A percentile compares a stretch with the other conserved stretches of the same genome.
Evolutionary conservation across 2,888 invertebrate species (phyloP).

Genomic region (Amiota mariae): DNA sequence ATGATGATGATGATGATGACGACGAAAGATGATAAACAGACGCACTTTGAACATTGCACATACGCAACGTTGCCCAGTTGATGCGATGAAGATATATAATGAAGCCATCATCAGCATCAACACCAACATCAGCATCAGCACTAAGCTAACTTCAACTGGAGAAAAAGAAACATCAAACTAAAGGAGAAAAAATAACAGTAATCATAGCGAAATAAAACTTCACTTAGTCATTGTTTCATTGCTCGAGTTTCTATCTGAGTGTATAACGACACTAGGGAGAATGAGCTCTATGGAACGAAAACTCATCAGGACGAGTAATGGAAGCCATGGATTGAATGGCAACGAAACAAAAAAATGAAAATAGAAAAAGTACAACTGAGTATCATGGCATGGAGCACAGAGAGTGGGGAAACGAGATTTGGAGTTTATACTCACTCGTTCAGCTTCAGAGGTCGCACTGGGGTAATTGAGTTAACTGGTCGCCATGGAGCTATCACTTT

Average conservation of each 20-base stretch:
- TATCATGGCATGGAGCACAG: neutral
- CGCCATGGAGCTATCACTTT: conserved; percentile 8
- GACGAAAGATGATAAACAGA: neutral
- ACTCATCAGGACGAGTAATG: no score
- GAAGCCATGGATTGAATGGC: no score
- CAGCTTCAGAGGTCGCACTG: neutral
- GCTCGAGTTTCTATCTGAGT: neutral
- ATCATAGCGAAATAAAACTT: conserved; percentile 19
- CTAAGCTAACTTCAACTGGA: neutral
- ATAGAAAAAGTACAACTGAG: neutral
- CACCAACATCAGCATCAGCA: no score
- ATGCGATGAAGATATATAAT: neutral
- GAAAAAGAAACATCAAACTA: neutral
- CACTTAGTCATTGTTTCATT: conserved; percentile 11
- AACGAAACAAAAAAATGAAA: neutral
- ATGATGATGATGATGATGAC: neutral
- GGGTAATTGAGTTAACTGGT: conserved; percentile 21
- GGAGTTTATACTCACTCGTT: no score
- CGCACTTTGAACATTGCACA: conserved; percentile 9
- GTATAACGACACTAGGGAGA: neutral
- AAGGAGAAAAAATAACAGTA: conserved; percentile 10
- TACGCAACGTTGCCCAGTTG: conserved; percentile 4
- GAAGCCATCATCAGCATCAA: neutral
- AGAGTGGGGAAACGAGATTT: no score
- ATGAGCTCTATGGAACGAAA: no score